Evolutionary conservation across 2,888 invertebrate genomes (phyloP), one percentile per base, ranked within the genome.

Genomic region (Himalopsyche kuldschensis): DNA sequence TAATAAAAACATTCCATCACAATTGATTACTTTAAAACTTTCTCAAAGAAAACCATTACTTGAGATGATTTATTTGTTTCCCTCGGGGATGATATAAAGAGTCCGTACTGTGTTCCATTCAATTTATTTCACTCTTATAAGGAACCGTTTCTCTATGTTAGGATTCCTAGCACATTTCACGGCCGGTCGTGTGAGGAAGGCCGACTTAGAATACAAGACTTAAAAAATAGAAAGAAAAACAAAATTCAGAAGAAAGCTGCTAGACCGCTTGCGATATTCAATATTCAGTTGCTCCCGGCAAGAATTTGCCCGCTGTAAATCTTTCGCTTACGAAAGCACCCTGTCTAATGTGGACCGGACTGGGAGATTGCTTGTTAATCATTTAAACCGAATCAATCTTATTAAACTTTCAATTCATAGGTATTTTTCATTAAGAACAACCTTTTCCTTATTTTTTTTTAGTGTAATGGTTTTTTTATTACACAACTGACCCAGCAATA

Each of bases 281-380:
- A 85, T 85, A 85, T 85, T 85, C 85, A 85, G 84, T 79, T 79
- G 84, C 84, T 79, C 84, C 63, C 17, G 85, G 84, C 82, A 85
- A 83, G 83, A 85, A 85, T 85, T 84, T 83, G 47, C 85, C 85
- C 81, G 82, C 81, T 85, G 84, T 85, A 85, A 85, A 85, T 85
- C 85, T 85, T 85, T 81, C 83, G 84, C 84, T 82, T 84, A 82
- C 84, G 82, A 81, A 82, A 81, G 85, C 84, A 82, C 78, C 82
- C 81, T 69, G 83, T 75, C 82, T 77, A 35, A 79, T 69, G 69
- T 75, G 80, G 82, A 41, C 81, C 81, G 81, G 78, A 85, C 81
- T 79, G 48, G 84, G 32, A 80, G 79, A 76, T 55, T 48, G 82
- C 78, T 35, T 46, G 35, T 78, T 15, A 78, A 78, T 78, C 20